A percentile compares a stretch with the other conserved stretches of the same genome.
Evolutionary conservation across 2,113 vertebrate genomes (phyloP).

Genomic region (Orthonyx spaldingii): DNA sequence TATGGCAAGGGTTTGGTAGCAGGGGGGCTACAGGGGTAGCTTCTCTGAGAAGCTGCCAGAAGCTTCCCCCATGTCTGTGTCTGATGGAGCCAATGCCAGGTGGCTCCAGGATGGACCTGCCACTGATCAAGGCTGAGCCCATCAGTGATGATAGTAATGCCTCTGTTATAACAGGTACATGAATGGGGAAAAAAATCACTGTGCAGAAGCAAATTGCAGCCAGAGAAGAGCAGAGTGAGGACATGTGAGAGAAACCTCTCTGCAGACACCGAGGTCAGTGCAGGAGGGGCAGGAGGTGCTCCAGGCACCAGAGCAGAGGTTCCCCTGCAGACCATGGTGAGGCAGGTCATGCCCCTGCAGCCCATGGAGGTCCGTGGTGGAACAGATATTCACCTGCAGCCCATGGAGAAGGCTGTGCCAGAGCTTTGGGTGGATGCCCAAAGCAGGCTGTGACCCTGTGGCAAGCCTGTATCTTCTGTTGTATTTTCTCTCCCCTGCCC

Average conservation of each 20-base stretch:
- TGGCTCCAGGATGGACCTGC: neutral
- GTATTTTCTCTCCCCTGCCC: neutral
- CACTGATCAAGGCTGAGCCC: neutral
- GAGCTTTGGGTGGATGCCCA: neutral
- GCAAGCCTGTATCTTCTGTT: neutral
- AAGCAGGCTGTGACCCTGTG: neutral
- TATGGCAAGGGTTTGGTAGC: neutral
- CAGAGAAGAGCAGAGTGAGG: neutral
- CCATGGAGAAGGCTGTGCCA: neutral
- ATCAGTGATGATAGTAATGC: no score
- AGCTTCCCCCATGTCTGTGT: fast-evolving
- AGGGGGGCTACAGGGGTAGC: no score
- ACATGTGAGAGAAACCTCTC: neutral
- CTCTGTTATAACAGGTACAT: neutral
- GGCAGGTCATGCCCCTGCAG: neutral
- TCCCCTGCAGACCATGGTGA: neutral
- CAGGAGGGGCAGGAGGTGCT: neutral
- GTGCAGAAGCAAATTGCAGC: neutral
- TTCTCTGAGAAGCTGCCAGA: neutral
- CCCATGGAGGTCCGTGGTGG: neutral
- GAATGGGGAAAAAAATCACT: fast-evolving
- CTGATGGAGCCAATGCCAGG: fast-evolving
- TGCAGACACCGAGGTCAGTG: neutral
- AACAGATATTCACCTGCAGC: neutral
- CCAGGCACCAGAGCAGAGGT: neutral